Evolutionary conservation across 2,113 vertebrate genomes (phyloP).

Genomic region (Cervus canadensis): DNA sequence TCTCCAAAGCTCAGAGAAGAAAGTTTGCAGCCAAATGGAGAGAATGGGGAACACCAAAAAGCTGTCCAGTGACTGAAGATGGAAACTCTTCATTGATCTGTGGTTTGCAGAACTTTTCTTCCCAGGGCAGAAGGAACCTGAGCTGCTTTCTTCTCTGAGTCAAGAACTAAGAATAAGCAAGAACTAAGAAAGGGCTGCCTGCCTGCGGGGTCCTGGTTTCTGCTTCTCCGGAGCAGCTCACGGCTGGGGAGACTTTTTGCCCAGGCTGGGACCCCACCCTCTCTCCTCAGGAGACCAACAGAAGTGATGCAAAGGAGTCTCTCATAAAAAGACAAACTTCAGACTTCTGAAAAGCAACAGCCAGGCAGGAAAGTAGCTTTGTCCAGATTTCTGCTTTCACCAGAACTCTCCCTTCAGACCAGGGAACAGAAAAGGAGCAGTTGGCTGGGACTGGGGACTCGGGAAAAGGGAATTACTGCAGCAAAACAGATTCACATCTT

Average conservation of each 20-base stretch:
- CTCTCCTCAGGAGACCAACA: not conserved
- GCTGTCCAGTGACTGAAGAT: too few relatives aligned
- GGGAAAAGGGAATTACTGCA: not conserved
- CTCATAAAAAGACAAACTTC: not conserved
- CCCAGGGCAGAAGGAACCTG: not conserved
- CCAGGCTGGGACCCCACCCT: not conserved
- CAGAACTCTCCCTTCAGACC: not conserved
- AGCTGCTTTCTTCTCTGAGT: not conserved
- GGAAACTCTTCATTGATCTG: accelerated
- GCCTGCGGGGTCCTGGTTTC: not conserved
- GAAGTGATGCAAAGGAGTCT: not conserved
- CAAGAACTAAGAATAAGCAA: not conserved
- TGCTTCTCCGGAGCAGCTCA: too few relatives aligned
- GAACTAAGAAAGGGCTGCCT: not conserved
- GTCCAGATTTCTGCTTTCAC: not conserved
- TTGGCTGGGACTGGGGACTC: not conserved
- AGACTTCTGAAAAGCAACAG: not conserved
- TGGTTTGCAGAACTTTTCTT: not conserved
- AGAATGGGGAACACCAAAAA: not conserved
- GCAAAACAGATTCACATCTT: not conserved
- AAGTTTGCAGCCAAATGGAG: not conserved
- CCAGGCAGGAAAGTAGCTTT: not conserved
- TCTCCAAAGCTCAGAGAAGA: not conserved
- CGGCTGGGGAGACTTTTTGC: not conserved
- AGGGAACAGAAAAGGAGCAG: not conserved